Conservation (phyloP, 2,888 invertebrate genomes). For the Carterocephalus palaemon region DNA sequence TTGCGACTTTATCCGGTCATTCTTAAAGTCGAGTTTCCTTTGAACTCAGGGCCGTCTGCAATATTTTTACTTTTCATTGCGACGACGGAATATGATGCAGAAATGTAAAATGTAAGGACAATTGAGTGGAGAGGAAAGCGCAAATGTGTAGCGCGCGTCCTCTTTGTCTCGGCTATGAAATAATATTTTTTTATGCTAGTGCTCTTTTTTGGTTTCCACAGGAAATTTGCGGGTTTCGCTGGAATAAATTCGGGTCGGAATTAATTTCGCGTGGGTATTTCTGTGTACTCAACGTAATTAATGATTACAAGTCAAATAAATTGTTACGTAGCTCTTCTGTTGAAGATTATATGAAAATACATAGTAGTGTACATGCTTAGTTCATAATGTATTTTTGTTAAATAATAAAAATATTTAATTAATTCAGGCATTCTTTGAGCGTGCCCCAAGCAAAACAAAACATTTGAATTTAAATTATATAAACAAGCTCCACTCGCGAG, state of each 20-base stretch:
- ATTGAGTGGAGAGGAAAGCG: constrained; percentile 62
- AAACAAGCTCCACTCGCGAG: no score
- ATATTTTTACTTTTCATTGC: constrained; percentile 76
- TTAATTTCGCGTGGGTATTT: constrained; percentile 10
- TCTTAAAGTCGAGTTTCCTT: constrained; percentile 32
- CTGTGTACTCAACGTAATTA: no score
- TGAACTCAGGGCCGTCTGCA: constrained; percentile 40
- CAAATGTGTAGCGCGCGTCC: constrained; percentile 54
- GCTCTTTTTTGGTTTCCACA: constrained; percentile 50
- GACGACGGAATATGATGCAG: constrained; percentile 72
- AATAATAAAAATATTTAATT: no score
- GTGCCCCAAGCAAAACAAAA: no score
- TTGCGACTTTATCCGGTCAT: constrained; percentile 32
- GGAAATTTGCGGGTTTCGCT: constrained; percentile 28
- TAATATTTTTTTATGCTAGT: constrained; percentile 42
- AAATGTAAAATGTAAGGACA: constrained; percentile 76
- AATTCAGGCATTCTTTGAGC: no score
- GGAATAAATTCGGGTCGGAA: constrained; percentile 9
- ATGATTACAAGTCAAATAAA: no score
- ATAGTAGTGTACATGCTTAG: no score
- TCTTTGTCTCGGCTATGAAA: constrained; percentile 52
- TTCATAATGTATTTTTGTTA: no score
- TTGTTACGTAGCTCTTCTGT: no score
- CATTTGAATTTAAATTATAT: no score
- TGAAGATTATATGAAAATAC: no score